phyloP scores from a whole-genome alignment of 2,113 vertebrate species.

The Perca schrenkii region DNA sequence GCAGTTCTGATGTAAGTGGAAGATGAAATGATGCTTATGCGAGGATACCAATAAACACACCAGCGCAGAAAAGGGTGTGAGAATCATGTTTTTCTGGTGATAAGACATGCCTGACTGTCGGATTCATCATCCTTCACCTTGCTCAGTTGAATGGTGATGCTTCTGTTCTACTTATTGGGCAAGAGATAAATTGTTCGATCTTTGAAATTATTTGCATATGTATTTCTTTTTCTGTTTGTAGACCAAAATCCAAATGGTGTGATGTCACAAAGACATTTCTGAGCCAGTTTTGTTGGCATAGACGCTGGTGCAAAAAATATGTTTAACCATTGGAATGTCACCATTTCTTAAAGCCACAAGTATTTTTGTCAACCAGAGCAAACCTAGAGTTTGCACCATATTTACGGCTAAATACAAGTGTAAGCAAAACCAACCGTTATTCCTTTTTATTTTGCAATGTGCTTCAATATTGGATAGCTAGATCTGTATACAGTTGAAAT shows the following conservation, averaged over 20 bases:
- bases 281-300: neutral
- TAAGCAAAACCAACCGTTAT: slow-evolving; percentile 2
- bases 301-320: neutral
- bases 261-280: neutral
- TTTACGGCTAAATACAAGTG: slow-evolving; percentile 20
- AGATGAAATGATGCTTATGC: too few relatives aligned
- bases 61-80: too few relatives aligned
- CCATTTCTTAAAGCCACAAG: neutral
- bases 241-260: neutral
- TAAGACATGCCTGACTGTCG: neutral
- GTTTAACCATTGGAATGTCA: slow-evolving; percentile 8
- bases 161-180: neutral
- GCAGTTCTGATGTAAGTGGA: too few relatives aligned
- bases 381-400: slow-evolving; percentile 1
- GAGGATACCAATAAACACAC: too few relatives aligned
- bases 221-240: neutral
- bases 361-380: slow-evolving; percentile 3
- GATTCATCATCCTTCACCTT: neutral
- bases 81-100: neutral
- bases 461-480: neutral
- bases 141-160: neutral
- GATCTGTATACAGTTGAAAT: slow-evolving; percentile 20
- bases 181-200: neutral
- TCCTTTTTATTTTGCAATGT: slow-evolving; percentile 13
- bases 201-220: too few relatives aligned